Conservation (phyloP, 2,113 vertebrate genomes). For the Hyla sarda region DNA sequence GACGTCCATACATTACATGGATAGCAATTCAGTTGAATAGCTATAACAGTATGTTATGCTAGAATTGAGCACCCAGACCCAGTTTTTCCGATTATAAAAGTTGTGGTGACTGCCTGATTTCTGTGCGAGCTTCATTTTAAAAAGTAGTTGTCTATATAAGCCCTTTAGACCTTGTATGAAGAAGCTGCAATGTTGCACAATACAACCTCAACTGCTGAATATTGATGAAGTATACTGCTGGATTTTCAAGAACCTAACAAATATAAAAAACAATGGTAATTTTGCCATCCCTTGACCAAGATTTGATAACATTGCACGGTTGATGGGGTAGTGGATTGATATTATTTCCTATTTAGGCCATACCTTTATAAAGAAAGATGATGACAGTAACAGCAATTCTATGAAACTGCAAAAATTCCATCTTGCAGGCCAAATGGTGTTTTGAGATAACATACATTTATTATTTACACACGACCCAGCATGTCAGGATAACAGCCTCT, state of each 20-base stretch:
- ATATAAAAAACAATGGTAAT: neutral
- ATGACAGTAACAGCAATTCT: neutral
- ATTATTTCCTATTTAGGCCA: neutral
- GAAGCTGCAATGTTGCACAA: neutral
- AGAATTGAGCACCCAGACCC: too few species aligned
- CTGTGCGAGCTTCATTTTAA: too few species aligned
- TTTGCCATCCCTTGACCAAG: neutral
- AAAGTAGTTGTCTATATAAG: neutral
- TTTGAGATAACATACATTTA: conserved; percentile 5
- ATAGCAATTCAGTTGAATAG: too few species aligned
- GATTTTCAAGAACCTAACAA: neutral
- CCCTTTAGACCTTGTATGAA: neutral
- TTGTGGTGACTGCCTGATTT: too few species aligned
- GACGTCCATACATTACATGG: too few species aligned
- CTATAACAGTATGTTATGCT: too few species aligned
- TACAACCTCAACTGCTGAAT: neutral
- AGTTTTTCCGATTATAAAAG: too few species aligned
- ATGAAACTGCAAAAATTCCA: neutral
- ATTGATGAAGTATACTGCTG: neutral
- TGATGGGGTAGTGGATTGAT: neutral
- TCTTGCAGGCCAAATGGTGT: neutral
- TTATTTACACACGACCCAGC: conserved; percentile 8
- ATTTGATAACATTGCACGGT: neutral
- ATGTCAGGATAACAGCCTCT: neutral
- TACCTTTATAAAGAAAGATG: neutral